Conservation (phyloP, 1,140 invertebrate genomes). For the Apis laboriosa region DNA sequence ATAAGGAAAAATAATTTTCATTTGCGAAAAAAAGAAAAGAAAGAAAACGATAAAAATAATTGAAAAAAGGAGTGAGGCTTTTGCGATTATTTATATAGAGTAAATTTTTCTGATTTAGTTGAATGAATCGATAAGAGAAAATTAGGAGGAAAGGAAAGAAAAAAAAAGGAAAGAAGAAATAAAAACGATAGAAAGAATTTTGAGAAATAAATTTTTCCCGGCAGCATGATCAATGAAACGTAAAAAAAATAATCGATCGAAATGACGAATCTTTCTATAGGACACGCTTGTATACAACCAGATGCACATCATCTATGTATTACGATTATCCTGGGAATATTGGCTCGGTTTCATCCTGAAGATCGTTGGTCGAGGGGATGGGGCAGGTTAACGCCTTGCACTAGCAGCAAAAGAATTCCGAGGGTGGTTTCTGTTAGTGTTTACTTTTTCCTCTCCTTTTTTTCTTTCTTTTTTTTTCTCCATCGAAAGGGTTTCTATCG, state of each 20-base stretch:
- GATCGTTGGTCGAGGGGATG: conserved; percentile 26
- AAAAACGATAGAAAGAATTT: background rate
- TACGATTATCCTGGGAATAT: conserved; percentile 55
- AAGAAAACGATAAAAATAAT: background rate
- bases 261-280: background rate
- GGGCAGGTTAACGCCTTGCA: conserved; percentile 47
- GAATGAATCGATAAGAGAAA: background rate
- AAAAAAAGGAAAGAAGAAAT: background rate
- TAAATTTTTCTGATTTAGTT: background rate
- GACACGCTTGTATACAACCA: background rate
- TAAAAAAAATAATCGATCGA: background rate
- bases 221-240: background rate
- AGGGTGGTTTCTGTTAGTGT: background rate
- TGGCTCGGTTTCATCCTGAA: conserved; percentile 28
- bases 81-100: background rate
- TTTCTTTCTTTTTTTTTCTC: background rate
- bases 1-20: no score
- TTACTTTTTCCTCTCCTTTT: background rate
- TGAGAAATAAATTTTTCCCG: background rate
- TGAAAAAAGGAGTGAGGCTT: no score
- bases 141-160: no score
- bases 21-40: background rate
- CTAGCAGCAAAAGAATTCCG: conserved; percentile 11
- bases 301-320: conserved; percentile 25
- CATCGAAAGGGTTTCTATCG: conserved; percentile 4